Conservation (phyloP, 2,113 vertebrate genomes). For the Melanocharis versteri region DNA sequence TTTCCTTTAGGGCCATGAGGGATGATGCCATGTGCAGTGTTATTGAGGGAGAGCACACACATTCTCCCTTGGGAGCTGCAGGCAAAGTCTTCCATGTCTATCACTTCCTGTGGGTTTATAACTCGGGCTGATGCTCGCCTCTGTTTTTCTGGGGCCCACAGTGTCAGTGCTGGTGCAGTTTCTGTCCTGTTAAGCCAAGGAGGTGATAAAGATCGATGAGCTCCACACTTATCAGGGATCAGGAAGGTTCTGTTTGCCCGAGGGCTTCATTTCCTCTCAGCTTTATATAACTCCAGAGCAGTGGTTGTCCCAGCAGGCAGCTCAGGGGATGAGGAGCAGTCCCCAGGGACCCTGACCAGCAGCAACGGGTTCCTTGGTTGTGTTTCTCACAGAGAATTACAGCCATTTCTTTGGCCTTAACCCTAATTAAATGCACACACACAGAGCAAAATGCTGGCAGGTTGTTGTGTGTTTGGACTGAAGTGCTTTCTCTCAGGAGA, state of each 20-base stretch:
- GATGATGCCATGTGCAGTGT: not conserved
- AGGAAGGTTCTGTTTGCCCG: not conserved
- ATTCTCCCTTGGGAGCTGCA: not conserved
- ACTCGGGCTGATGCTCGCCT: not conserved
- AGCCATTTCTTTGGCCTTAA: not conserved
- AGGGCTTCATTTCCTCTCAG: not conserved
- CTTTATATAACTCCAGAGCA: not conserved
- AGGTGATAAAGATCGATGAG: not conserved
- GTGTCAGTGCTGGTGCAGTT: not conserved
- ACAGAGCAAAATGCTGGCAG: not conserved
- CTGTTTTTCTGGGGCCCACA: not conserved
- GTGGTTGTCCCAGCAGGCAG: not conserved
- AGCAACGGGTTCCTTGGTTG: not conserved
- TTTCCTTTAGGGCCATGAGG: not conserved
- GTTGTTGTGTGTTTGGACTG: not conserved
- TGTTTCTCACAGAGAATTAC: not conserved
- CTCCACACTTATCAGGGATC: not conserved
- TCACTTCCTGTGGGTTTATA: not conserved
- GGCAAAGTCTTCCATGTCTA: not conserved
- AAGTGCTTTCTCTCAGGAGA: not conserved
- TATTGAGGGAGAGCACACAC: not conserved
- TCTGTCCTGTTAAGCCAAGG: not conserved
- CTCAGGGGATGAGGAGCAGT: not conserved
- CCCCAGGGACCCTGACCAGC: not conserved
- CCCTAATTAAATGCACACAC: not conserved